These are phyloP conservation scores for Palaemon carinicauda DNA, from an alignment of 1,140 invertebrate species.

Conservation along the genomic window DNA sequence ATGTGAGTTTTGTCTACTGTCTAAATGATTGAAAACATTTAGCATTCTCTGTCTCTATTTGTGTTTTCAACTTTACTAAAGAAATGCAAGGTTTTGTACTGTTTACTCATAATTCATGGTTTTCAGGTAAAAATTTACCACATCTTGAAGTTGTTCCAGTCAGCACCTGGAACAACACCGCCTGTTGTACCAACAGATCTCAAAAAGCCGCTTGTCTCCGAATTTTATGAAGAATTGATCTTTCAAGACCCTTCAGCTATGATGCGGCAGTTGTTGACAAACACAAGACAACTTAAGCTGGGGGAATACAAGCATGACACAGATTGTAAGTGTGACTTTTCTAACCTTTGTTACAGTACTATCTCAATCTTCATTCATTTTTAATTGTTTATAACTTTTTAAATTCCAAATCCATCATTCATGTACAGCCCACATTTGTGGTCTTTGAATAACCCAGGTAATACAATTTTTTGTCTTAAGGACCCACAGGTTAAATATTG, in stretches of 20 bases:
- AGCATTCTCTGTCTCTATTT: no score
- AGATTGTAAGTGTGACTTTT: conserved; percentile 77
- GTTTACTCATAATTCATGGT: neutral
- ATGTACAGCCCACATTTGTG: no score
- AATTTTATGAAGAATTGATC: conserved; percentile 97
- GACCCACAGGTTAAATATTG: no score
- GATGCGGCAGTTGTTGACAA: conserved; percentile 89
- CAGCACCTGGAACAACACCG: conserved; percentile 59
- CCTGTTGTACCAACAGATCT: conserved; percentile 60
- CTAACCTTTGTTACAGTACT: neutral
- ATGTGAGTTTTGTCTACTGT: neutral
- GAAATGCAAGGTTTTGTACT: no score
- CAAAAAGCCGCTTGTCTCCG: conserved; percentile 85
- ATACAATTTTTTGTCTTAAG: no score
- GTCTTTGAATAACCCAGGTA: no score
- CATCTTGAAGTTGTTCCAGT: conserved; percentile 93
- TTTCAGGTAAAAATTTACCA: conserved; percentile 93
- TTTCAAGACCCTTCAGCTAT: conserved; percentile 93
- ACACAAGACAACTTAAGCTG: conserved; percentile 77
- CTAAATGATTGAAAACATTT: neutral
- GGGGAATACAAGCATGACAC: conserved; percentile 86
- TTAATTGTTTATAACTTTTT: no score
- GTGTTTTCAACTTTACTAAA: no score
- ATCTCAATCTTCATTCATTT: no score
- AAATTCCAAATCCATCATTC: no score